Conservation (phyloP, 1,140 invertebrate species). For the Pararge aegeria region DNA sequence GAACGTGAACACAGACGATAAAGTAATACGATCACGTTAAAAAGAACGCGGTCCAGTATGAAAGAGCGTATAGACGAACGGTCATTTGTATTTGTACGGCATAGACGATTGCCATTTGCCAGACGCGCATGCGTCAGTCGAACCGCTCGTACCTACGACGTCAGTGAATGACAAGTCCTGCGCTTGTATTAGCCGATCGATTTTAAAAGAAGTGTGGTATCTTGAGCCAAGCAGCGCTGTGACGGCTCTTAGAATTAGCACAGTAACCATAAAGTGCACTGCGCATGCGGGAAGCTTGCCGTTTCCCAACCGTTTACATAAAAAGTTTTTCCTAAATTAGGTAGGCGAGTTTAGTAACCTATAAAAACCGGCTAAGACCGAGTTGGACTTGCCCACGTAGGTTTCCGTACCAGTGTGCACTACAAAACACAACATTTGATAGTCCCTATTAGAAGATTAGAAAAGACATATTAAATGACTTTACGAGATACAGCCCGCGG, state of each 20-base stretch:
- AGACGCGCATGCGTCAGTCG: constrained; percentile 75
- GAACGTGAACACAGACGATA: constrained; percentile 55
- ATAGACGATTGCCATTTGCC: constrained; percentile 70
- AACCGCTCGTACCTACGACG: constrained; percentile 50
- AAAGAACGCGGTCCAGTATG: constrained; percentile 54
- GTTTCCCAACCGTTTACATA: constrained; percentile 3
- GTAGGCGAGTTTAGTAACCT: too few relatives aligned
- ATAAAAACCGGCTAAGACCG: too few relatives aligned
- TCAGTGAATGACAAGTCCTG: constrained; percentile 76
- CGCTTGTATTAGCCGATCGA: constrained; percentile 73
- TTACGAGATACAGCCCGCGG: too few relatives aligned
- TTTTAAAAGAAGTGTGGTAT: constrained; percentile 69
- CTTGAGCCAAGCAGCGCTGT: constrained; percentile 39
- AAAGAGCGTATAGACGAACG: constrained; percentile 57
- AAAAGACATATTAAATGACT: too few relatives aligned
- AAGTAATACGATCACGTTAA: constrained; percentile 62
- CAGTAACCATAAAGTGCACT: constrained; percentile 38
- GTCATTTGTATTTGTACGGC: constrained; percentile 66
- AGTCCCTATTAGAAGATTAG: too few relatives aligned
- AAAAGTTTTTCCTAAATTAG: background rate
- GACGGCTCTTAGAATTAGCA: constrained; percentile 45
- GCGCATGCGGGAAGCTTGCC: constrained; percentile 38
- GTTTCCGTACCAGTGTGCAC: too few relatives aligned
- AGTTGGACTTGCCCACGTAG: too few relatives aligned
- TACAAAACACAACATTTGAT: too few relatives aligned